Evolutionary conservation across 2,113 vertebrate species (phyloP).

Genomic region (Solea solea): DNA sequence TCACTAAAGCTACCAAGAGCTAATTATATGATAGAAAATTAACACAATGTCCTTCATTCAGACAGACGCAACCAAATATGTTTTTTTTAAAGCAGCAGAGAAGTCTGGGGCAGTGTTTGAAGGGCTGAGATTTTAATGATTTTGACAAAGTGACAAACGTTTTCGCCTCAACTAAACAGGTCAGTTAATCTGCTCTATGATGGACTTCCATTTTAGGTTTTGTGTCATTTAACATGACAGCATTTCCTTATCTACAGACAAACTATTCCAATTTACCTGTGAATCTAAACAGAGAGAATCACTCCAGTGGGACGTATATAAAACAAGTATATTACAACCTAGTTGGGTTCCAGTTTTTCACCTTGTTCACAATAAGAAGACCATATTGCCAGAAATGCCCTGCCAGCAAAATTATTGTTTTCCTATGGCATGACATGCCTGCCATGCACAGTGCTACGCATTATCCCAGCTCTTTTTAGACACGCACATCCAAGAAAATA

Average conservation of each 20-base stretch:
- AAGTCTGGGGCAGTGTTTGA: background rate
- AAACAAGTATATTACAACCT: too few species aligned
- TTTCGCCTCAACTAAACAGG: background rate
- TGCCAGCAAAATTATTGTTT: too few species aligned
- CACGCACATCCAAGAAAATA: too few species aligned
- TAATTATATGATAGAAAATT: conserved; percentile 28
- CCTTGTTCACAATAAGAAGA: too few species aligned
- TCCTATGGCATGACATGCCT: too few species aligned
- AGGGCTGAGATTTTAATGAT: conserved; percentile 10
- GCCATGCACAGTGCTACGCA: too few species aligned
- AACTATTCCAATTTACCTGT: background rate
- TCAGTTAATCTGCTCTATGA: too few species aligned
- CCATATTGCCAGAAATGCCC: too few species aligned
- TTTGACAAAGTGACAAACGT: background rate
- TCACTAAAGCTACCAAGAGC: conserved; percentile 30
- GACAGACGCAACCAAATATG: background rate
- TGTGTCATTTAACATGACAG: background rate
- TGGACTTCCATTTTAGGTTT: background rate
- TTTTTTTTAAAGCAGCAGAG: background rate
- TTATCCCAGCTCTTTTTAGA: too few species aligned
- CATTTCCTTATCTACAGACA: background rate
- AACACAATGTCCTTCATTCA: conserved; percentile 13
- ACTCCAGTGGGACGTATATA: background rate
- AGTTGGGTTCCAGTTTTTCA: too few species aligned
- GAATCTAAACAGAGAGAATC: background rate